Percentiles rank a stretch among this genome's conserved stretches.
phyloP scores from a whole-genome alignment of 2,888 invertebrate genomes.

The Artemia sp. region DNA sequence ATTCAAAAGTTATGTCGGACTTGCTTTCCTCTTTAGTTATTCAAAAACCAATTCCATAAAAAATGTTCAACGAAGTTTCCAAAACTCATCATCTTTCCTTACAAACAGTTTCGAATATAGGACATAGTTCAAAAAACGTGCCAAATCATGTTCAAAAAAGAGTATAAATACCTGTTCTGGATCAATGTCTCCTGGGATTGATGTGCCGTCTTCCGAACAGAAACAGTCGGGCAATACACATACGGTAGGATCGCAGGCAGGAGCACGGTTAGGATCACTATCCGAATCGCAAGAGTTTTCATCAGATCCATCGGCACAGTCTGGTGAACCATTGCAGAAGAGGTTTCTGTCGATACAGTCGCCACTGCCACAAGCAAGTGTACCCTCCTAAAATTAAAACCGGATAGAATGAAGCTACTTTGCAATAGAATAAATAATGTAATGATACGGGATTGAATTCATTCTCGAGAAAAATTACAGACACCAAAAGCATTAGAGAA shows the following conservation, averaged over 20 bases:
- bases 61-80: too few relatives aligned
- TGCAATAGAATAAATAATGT: neutral
- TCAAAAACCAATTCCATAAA: too few relatives aligned
- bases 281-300: conserved; percentile 81
- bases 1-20: too few relatives aligned
- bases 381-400: conserved; percentile 47
- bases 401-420: conserved; percentile 17
- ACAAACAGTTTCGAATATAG: too few relatives aligned
- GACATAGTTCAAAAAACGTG: too few relatives aligned
- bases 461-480: neutral
- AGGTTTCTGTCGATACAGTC: conserved; percentile 70
- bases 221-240: conserved; percentile 81
- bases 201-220: conserved; percentile 80
- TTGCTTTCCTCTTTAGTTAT: too few relatives aligned
- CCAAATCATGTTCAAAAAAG: too few relatives aligned
- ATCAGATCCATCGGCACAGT: conserved; percentile 69
- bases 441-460: neutral
- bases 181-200: conserved; percentile 65
- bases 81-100: too few relatives aligned
- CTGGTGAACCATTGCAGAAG: conserved; percentile 82
- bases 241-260: conserved; percentile 66
- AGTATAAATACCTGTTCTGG: conserved; percentile 41
- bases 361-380: conserved; percentile 66
- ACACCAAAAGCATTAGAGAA: neutral
- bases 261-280: conserved; percentile 80